A percentile compares a stretch with the other conserved stretches of the same genome.
Conservation (phyloP, 2,888 invertebrate genomes). For the Chymomyza procnemis region DNA sequence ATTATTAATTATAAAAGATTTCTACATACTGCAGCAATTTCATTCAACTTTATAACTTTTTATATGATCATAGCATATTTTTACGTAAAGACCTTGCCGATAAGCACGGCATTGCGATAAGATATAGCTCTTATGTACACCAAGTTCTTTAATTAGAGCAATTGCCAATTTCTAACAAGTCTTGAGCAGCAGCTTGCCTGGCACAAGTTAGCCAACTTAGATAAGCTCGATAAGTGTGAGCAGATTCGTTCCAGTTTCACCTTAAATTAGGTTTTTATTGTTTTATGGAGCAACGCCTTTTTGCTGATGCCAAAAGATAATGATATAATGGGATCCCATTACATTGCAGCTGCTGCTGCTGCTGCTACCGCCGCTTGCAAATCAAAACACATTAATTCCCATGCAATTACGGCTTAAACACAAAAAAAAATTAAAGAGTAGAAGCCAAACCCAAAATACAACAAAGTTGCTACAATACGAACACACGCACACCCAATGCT, state of each 20-base stretch:
- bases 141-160: neutral
- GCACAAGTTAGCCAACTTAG: neutral
- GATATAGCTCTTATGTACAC: neutral
- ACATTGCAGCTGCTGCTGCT: constrained; percentile 37
- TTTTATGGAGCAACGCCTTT: neutral
- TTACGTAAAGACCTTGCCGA: neutral
- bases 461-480: neutral
- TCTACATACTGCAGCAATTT: neutral
- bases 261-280: neutral
- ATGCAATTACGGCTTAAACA: constrained; percentile 32
- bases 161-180: neutral
- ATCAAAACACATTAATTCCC: constrained; percentile 42
- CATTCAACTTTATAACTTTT: neutral
- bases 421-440: neutral
- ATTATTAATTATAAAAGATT: no score
- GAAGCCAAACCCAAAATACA: constrained; percentile 9
- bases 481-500: neutral
- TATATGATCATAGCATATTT: neutral
- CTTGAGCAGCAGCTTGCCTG: neutral
- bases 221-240: neutral
- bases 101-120: neutral
- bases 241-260: neutral
- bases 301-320: neutral
- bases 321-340: neutral
- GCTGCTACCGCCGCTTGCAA: constrained; percentile 40